phyloP scores from a whole-genome alignment of 1,140 invertebrate species.

The Augochlora pura region DNA sequence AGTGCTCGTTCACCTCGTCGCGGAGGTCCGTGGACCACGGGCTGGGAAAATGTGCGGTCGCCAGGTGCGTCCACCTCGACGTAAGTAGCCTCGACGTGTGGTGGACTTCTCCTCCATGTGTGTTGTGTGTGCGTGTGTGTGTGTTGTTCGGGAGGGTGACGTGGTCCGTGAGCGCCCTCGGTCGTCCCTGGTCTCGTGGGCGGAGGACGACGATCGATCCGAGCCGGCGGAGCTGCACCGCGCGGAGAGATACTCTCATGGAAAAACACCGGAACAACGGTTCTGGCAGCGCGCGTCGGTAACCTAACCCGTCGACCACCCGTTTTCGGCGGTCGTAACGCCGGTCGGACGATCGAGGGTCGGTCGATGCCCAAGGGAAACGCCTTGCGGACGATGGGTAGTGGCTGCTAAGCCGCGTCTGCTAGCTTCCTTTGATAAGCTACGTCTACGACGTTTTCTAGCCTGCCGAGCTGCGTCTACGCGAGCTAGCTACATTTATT shows the following conservation, averaged over 20 bases:
- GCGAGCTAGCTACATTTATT: too few relatives aligned
- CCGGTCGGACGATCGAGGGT: too few relatives aligned
- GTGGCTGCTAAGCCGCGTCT: too few relatives aligned
- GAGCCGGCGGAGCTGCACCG: not conserved
- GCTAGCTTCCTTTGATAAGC: too few relatives aligned
- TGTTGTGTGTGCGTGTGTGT: too few relatives aligned
- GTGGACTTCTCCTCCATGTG: not conserved
- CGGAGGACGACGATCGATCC: constrained; percentile 22
- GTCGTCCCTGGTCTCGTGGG: constrained; percentile 15
- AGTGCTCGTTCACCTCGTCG: constrained; percentile 18
- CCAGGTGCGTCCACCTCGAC: constrained; percentile 12
- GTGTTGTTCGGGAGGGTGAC: not conserved
- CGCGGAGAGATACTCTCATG: constrained; percentile 19
- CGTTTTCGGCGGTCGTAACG: not conserved
- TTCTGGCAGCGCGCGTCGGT: not conserved
- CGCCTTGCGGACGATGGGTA: not conserved
- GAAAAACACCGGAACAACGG: constrained; percentile 40
- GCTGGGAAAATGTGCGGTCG: constrained; percentile 27
- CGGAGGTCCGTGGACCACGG: not conserved
- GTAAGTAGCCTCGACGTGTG: not conserved
- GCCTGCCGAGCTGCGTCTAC: too few relatives aligned
- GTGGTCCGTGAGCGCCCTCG: not conserved
- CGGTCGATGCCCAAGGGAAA: not conserved
- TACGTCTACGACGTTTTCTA: too few relatives aligned
- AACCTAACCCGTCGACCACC: not conserved